Evolutionary conservation across 2,888 invertebrate genomes (phyloP), one percentile per base, ranked within the genome.

Genomic region (Synergus laeviventris): DNA sequence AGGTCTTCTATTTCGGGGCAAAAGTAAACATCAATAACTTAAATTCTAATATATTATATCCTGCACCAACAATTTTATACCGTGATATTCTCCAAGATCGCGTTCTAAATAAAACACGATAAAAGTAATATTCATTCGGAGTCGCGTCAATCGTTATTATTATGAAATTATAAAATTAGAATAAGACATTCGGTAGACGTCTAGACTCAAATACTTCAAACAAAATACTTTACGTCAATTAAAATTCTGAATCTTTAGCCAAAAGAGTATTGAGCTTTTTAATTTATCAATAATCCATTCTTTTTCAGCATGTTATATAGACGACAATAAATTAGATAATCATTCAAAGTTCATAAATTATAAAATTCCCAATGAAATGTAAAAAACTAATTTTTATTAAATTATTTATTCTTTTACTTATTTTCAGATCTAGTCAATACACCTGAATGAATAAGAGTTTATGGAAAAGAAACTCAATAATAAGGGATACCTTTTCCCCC

Each of bases 111-210:
- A 70, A 70, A 54, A n/a, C 18, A 14, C 45, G 18, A 70, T 45
- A 70, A 70, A 70, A 31, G 21, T 54, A 64, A 36, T 64, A 39
- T 36, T n/a, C 45, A 18, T 31, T 45, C 38, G 2, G n/a, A 42
- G 11, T 42, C 8, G 4, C 42, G 42, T 42, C 9, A 24, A 24
- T 70, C n/a, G 31, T 70, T 70, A 70, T 70, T 38, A 70, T 70
- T 70, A 38, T 38, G n/a, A 45, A 45, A 45, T 49, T 45, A 70
- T 70, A 62, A 62, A 62, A 62, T 62, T 62, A 62, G 61, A 62
- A 62, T 16, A 36, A 62, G 36, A 61, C 12, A 2, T 9, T 36
- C 31, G 16, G 31, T 61, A 16, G 21, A 62, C 18, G 38, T 62
- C 61, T 36, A 62, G 61, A 62, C 61, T 62, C 9, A 62, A 36